Base-by-base conservation (phyloP, 2,797 vertebrate species). In the Gobio occitaniae region DNA sequence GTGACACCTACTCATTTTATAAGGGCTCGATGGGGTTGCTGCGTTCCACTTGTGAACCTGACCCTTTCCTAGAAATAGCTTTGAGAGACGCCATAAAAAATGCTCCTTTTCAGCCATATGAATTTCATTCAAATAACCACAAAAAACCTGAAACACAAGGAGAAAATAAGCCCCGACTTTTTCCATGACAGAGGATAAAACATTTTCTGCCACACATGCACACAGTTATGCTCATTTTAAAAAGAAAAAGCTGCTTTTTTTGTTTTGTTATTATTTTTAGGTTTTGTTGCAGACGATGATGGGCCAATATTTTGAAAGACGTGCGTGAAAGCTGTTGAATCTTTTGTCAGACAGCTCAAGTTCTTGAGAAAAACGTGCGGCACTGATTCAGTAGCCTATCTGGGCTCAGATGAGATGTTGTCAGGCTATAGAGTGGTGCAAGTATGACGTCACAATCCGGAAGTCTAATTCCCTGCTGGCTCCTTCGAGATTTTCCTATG, bases 111-210 rank as follows among this genome's bases (percentile, higher is more conserved):
- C 41, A 78, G 86, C 87, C 80, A 85, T 84, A 82, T 84, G 80
- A 90, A 87, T 89, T 84, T 80, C 66, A 78, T 74, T 88, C 85
- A 72, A 88, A 84, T 77, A 89, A 83, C 16, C 75, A 85, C 25
- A 78, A 85, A 25, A 86, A 72, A 88, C 74, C 59, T 80, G 84
- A 88, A 89, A 89, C 83, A 29, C 80, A 69, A 25, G 69, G 80
- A 87, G 81, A 76, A 52, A 41, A 87, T 75, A 78, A 84, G 11
- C 69, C 81, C 54, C 0, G 32, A 79, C 61, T 80, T 84, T 84
- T 84, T 78, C 74, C 82, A 70, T 78, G 36, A 78, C 63, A 75
- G 38, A 47, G 25, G 54, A 78, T 78, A 81, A 70, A 71, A 82
- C 44, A 80, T 47, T 68, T 54, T 59, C 38, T 63, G 59, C 38